Percentiles rank a stretch among this genome's conserved stretches.
Evolutionary conservation across 1,140 invertebrate genomes (phyloP).

Genomic region (Ruditapes philippinarum): DNA sequence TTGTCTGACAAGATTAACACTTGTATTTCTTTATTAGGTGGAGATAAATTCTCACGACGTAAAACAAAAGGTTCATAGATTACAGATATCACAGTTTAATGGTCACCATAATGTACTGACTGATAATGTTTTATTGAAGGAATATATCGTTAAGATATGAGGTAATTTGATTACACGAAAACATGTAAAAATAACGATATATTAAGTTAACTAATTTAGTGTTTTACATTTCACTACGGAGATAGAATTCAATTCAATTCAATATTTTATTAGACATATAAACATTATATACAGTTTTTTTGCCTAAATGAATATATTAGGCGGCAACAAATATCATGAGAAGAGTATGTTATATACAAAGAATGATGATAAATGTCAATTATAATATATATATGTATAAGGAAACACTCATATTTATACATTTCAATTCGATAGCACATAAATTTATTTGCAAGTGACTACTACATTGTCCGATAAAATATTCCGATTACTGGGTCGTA

Average conservation of each 20-base stretch:
- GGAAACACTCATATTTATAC: no score
- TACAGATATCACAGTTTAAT: not conserved
- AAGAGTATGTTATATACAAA: no score
- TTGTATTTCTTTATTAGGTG: constrained; percentile 35
- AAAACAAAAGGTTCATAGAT: constrained; percentile 34
- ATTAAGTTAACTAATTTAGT: not conserved
- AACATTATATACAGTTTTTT: no score
- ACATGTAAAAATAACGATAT: not conserved
- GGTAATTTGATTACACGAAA: constrained; percentile 1
- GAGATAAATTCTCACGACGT: constrained; percentile 24
- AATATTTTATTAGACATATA: no score
- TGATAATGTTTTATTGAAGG: not conserved
- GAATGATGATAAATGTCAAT: no score
- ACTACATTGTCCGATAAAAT: no score
- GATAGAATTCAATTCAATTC: not conserved
- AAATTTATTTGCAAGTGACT: no score
- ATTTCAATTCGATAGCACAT: no score
- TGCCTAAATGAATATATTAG: no score
- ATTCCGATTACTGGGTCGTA: no score
- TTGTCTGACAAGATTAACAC: constrained; percentile 46
- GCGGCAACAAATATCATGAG: no score
- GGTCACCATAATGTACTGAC: not conserved
- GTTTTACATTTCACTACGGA: not conserved
- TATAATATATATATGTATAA: no score
- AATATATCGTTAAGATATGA: not conserved